Evolutionary conservation across 2,888 invertebrate genomes (phyloP).

Genomic region (Sialis fuliginosa): DNA sequence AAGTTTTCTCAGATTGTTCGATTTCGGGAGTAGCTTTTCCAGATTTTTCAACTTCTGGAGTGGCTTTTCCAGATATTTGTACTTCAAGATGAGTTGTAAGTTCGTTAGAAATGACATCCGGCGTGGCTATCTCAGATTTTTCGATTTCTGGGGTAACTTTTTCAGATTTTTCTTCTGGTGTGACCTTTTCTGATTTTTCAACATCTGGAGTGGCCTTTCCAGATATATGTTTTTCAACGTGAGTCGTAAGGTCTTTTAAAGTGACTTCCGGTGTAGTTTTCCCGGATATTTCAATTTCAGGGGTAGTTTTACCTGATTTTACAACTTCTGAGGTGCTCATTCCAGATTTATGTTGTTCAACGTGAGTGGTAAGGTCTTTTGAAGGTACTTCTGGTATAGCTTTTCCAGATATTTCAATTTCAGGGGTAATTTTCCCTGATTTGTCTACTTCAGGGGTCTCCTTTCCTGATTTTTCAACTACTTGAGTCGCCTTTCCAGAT

Average conservation of each 20-base stretch:
- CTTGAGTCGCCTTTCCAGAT: slow-evolving; percentile 13
- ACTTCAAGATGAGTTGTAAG: not conserved
- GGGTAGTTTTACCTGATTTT: slow-evolving; percentile 4
- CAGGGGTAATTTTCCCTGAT: slow-evolving; percentile 1
- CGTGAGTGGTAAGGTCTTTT: too few species aligned
- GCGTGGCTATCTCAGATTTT: slow-evolving; percentile 9
- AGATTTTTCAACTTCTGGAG: not conserved
- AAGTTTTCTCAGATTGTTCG: slow-evolving; percentile 3
- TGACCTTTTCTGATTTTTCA: not conserved
- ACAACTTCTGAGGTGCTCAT: slow-evolving; percentile 3
- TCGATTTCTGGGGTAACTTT: slow-evolving; percentile 7
- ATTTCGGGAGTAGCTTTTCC: slow-evolving; percentile 7
- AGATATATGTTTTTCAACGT: slow-evolving; percentile 26
- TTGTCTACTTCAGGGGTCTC: slow-evolving; percentile 4
- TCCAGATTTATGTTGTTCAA: too few species aligned
- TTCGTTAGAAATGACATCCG: slow-evolving; percentile 5
- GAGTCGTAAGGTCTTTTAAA: not conserved
- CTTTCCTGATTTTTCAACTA: slow-evolving; percentile 7
- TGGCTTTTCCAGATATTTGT: not conserved
- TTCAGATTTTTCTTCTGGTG: slow-evolving; percentile 10
- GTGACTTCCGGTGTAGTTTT: slow-evolving; percentile 26
- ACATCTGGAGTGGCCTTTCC: slow-evolving; percentile 23
- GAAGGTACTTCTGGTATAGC: slow-evolving; percentile 3
- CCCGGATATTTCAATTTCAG: slow-evolving; percentile 24
- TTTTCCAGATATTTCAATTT: slow-evolving; percentile 10